Evolutionary conservation across 1,140 invertebrate species (phyloP), one percentile per base, ranked within the genome.

Genomic region (Leptestheria dahalacensis): DNA sequence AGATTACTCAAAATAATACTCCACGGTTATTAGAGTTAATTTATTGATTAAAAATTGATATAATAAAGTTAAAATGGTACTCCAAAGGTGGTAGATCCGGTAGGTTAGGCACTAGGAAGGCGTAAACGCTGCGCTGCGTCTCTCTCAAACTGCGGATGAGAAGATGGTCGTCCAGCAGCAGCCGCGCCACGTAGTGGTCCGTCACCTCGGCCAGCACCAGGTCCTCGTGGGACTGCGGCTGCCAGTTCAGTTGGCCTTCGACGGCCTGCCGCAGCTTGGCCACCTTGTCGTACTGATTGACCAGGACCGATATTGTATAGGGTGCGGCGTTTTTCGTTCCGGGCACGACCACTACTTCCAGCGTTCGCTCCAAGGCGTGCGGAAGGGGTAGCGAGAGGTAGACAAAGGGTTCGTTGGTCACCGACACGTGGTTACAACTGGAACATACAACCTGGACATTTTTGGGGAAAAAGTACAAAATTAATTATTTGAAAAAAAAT

Each of bases 371-470:
- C 74, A 81, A 79, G 15, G 81, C 81, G 64, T 79, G 75, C 49
- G 82, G 82, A 57, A 85, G 70, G 6, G 82, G 82, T 41, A 85
- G 77, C 18, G 82, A 82, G 2, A 85, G 72, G 68, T 84, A 84
- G 81, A 84, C 84, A 63, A 85, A 85, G 29, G 83, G 82, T 65
- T 85, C 83, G 65, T 82, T 83, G 10, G 82, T 84, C 10, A 83
- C 78, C 2, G 82, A 84, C 12, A 81, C 73, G 67, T 82, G 81
- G 41, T 75, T 75, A 70, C 83, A 85, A 46, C 74, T 74, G n/a
- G 76, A 77, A 64, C 83, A 85, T 24, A 82, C 76, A 55, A 84
- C 80, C 82, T 83, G 66, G 26, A 63, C 49, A 59, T 61, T 59
- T 23, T n/a, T 29, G 3, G 23, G 49, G 20, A 48, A 49, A 57